Base-by-base conservation (phyloP, 2,888 invertebrate genomes). In the Sminthurinus aureus region DNA sequence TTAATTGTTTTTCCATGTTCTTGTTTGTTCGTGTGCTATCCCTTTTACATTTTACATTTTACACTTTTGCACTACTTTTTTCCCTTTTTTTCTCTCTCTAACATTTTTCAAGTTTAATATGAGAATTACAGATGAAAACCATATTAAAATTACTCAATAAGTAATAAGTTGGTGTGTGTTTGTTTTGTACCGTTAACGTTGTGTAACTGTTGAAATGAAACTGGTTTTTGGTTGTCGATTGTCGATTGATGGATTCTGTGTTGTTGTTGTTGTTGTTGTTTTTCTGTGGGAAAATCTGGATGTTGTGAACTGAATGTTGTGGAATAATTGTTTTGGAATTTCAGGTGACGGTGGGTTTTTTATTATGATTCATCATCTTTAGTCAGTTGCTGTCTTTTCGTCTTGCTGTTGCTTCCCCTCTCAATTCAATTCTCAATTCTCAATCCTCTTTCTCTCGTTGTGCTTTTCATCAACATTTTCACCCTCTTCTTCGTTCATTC, bases 291-390 rank as follows among this genome's bases (percentile, higher is more conserved):
- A 38, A 50, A 11, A 74, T 24, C 20, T 15, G 13, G 74, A 24
- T 38, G 26, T 73, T n/a, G n/a, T n/a, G n/a, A 24, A 73, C 24
- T 73, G 22, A 26, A 13, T 24, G 50, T 50, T 74, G 26, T 26
- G 74, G 38, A 74, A 74, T 79, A 13, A 22, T 64, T 78, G 15
- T 20, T 79, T 79, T 64, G 79, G 79, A 78, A 67, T 81, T 86
- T 52, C 87, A 87, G 87, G 87, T 87, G 85, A 86, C 87, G 87
- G 87, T 87, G 87, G 87, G 87, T 87, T 86, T 85, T 85, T 83
- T 85, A 84, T 85, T 83, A 84, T 85, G 83, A 83, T n/a, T 18
- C 50, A 22, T 52, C 67, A 51, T 13, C 67, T 38, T 38, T 67
- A 13, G 26, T 13, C 50, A 74, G 74, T 74, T 38, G 74, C 74